Evolutionary conservation across 2,888 invertebrate genomes (phyloP).

Genomic region (Nemapogon koenigi): DNA sequence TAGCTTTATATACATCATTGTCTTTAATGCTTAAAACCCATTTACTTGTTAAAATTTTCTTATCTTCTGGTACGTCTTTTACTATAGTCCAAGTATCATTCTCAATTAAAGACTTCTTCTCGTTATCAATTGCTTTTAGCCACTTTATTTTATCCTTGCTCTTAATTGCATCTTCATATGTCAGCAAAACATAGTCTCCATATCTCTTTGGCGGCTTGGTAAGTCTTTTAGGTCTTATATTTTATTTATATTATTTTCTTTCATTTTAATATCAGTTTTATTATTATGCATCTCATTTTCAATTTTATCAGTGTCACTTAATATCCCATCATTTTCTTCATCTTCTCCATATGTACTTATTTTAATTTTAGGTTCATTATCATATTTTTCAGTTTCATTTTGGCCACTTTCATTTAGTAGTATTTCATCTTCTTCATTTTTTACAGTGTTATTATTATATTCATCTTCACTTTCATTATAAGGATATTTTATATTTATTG

Average conservation of each 20-base stretch:
- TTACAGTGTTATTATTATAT: too few species aligned
- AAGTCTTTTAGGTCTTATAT: neutral
- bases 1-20: conserved; percentile 15
- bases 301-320: neutral
- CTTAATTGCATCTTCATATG: conserved; percentile 21
- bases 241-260: neutral
- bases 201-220: neutral
- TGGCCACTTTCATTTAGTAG: conserved; percentile 16
- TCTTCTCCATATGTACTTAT: conserved; percentile 12
- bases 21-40: conserved; percentile 24
- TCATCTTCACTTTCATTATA: conserved; percentile 21
- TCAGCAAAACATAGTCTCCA: neutral
- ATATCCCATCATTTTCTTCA: conserved; percentile 13
- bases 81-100: conserved; percentile 26
- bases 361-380: conserved; percentile 12
- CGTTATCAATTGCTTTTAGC: conserved; percentile 23
- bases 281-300: conserved; percentile 10
- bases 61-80: conserved; percentile 20
- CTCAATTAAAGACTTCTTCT: conserved; percentile 22
- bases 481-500: conserved; percentile 20
- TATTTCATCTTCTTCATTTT: conserved; percentile 14
- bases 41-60: conserved; percentile 24
- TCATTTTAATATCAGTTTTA: conserved; percentile 9
- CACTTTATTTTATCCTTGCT: conserved; percentile 19
- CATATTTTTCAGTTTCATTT: conserved; percentile 11